Conservation (phyloP, 2,113 vertebrate genomes). For the Hydrolagus affinis region DNA sequence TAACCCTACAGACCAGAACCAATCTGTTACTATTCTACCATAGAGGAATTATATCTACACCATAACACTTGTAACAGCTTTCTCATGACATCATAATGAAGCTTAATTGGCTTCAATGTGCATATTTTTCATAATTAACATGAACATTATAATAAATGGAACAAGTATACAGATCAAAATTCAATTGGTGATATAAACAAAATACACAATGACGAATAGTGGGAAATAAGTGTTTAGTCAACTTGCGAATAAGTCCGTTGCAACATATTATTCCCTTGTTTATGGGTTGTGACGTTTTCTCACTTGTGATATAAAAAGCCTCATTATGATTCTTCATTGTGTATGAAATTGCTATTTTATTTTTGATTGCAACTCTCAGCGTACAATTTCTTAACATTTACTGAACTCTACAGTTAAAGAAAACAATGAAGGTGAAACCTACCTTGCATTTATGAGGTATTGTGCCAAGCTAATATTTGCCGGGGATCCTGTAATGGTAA, state of each 20-base stretch:
- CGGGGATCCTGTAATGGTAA: conserved; percentile 85
- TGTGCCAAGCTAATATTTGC: conserved; percentile 87
- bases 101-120: not conserved
- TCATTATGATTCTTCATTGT: not conserved
- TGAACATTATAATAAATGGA: not conserved
- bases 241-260: not conserved
- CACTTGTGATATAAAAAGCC: not conserved
- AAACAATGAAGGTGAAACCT: conserved; percentile 46
- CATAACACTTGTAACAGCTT: not conserved
- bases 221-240: not conserved
- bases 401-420: not conserved
- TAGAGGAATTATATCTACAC: not conserved
- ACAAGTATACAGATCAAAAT: not conserved
- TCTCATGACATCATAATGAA: not conserved
- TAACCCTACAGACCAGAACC: not conserved
- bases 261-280: not conserved
- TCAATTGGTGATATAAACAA: not conserved
- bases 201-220: not conserved
- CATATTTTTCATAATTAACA: not conserved
- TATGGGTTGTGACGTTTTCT: not conserved
- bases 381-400: not conserved
- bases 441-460: conserved; percentile 93
- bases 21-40: not conserved
- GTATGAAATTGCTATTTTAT: not conserved
- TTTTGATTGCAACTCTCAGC: not conserved